These are phyloP conservation scores for Neosilurus hyrtlii DNA, from an alignment of 2,797 vertebrate genomes.

Conservation along the genomic window DNA sequence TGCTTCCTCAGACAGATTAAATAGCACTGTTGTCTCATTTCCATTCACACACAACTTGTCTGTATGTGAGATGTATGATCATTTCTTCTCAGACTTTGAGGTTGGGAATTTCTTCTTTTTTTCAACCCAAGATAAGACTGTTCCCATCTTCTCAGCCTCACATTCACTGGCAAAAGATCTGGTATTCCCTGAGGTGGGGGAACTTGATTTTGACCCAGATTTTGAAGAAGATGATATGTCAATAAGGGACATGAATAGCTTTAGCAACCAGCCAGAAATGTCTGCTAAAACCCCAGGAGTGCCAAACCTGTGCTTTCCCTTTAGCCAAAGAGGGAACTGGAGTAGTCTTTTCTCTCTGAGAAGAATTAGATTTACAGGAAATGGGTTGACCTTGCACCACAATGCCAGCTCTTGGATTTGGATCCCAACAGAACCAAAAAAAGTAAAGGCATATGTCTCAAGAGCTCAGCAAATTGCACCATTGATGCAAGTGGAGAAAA, in stretches of 20 bases:
- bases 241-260: conserved; percentile 53
- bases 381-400: conserved; percentile 62
- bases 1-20: conserved; percentile 24
- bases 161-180: conserved; percentile 66
- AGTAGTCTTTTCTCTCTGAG: conserved; percentile 61
- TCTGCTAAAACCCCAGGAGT: conserved; percentile 49
- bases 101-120: conserved; percentile 54
- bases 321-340: conserved; percentile 56
- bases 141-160: conserved; percentile 75
- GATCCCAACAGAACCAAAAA: conserved; percentile 46
- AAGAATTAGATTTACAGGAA: conserved; percentile 58
- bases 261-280: conserved; percentile 42
- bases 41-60: conserved; percentile 61
- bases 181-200: conserved; percentile 76
- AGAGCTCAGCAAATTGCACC: conserved; percentile 11
- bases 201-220: conserved; percentile 62
- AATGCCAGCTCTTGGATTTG: conserved; percentile 58
- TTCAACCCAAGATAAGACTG: conserved; percentile 52
- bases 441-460: conserved; percentile 20
- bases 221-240: conserved; percentile 47
- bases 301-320: conserved; percentile 65
- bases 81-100: conserved; percentile 70
- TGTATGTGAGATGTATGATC: conserved; percentile 75
- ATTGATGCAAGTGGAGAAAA: conserved; percentile 5
- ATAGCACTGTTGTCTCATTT: conserved; percentile 34